Conservation (phyloP, 2,113 vertebrate species). For the Sialia sialis region DNA sequence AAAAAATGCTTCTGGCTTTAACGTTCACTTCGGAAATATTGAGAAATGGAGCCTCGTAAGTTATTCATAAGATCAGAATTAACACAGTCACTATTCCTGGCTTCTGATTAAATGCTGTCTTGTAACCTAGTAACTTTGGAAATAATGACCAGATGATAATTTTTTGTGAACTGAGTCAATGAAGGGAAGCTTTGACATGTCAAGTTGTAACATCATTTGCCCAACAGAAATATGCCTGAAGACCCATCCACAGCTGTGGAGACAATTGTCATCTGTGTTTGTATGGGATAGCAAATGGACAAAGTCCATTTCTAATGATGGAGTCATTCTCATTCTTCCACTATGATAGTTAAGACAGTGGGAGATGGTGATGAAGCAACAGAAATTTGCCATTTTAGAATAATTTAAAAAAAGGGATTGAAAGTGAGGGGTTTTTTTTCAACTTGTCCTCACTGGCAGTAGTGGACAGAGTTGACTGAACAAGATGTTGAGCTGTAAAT, state of each 20-base stretch:
- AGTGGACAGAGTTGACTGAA: not conserved
- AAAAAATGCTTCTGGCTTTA: constrained; percentile 19
- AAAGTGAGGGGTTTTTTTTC: not conserved
- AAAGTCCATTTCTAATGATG: not conserved
- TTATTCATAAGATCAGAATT: constrained; percentile 57
- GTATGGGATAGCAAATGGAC: not conserved
- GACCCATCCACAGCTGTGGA: not conserved
- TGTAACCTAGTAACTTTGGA: constrained; percentile 39
- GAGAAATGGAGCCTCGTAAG: constrained; percentile 33
- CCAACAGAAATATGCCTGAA: not conserved
- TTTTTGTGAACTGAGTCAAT: not conserved
- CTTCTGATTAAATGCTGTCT: constrained; percentile 44
- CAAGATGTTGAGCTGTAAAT: not conserved
- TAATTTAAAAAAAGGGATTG: not conserved
- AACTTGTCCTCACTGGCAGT: not conserved
- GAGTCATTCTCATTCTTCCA: not conserved
- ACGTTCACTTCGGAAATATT: not conserved
- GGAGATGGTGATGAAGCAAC: not conserved
- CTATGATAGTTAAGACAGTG: not conserved
- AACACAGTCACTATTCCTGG: constrained; percentile 36
- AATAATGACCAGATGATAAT: constrained; percentile 37
- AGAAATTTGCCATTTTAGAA: not conserved
- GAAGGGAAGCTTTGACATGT: not conserved
- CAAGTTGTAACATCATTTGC: not conserved
- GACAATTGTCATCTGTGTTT: not conserved